These are phyloP conservation scores for Tipula unca DNA, from an alignment of 2,888 invertebrate genomes.

Conservation along the genomic window DNA sequence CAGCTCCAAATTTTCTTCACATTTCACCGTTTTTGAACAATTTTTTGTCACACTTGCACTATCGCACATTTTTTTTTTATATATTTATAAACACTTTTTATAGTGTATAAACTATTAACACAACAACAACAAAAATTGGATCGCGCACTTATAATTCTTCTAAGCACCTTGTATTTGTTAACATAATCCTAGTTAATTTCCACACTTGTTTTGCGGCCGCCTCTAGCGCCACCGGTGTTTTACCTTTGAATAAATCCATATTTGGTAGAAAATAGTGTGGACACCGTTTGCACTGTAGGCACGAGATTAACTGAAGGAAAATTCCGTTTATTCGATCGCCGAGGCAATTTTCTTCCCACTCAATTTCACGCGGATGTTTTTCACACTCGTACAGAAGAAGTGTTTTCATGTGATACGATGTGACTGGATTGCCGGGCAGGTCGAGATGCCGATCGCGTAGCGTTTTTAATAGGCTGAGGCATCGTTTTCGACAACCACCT, in stretches of 20 bases:
- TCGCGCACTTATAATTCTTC: conserved; percentile 67
- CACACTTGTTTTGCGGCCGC: conserved; percentile 91
- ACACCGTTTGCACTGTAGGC: conserved; percentile 88
- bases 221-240: conserved; percentile 81
- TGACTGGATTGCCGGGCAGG: conserved; percentile 80
- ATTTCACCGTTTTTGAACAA: background rate
- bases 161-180: conserved; percentile 84
- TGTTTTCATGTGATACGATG: conserved; percentile 85
- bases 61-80: background rate
- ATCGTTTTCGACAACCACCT: conserved; percentile 73
- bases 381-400: conserved; percentile 91
- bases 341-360: conserved; percentile 89
- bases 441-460: conserved; percentile 86
- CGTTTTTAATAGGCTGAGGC: conserved; percentile 83
- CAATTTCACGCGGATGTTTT: conserved; percentile 87
- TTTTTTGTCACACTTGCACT: background rate
- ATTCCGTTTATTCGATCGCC: conserved; percentile 92
- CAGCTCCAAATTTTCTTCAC: background rate
- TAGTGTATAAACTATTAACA: background rate
- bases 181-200: conserved; percentile 82
- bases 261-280: conserved; percentile 94
- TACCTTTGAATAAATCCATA: conserved; percentile 88
- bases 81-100: background rate
- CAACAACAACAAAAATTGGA: background rate
- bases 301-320: conserved; percentile 88